Conservation (phyloP, 2,113 vertebrate genomes). For the Paramormyrops kingsleyae region DNA sequence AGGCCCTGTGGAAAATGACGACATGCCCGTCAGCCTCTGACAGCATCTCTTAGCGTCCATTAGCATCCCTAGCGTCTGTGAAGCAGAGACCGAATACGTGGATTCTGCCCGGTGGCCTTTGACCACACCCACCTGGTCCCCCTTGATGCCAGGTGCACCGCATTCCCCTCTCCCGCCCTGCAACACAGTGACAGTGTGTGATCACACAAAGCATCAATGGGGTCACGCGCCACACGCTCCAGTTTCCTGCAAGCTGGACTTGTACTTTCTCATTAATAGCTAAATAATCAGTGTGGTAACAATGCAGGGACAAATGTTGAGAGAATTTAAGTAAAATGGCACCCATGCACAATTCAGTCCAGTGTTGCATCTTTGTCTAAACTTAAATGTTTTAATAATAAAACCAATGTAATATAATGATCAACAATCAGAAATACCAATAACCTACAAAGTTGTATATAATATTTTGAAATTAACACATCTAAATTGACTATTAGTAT, state of each 20-base stretch:
- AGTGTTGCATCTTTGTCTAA: neutral
- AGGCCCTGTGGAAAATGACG: constrained; percentile 44
- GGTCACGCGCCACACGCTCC: neutral
- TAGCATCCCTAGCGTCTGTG: neutral
- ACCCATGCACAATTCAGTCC: neutral
- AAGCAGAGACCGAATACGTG: neutral
- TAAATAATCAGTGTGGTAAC: neutral
- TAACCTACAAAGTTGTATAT: neutral
- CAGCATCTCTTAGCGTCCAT: neutral
- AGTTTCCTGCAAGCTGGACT: neutral
- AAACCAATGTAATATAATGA: neutral
- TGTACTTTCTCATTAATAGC: neutral
- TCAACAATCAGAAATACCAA: neutral
- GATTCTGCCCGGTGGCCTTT: neutral
- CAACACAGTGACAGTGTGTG: neutral
- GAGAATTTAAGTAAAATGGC: neutral
- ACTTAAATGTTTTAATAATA: neutral
- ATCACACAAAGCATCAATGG: neutral
- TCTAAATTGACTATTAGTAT: neutral
- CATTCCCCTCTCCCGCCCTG: constrained; percentile 73
- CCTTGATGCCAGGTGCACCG: constrained; percentile 67
- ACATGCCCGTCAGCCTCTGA: neutral
- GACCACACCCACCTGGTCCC: constrained; percentile 63
- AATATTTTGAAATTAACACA: neutral
- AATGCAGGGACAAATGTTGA: neutral